Evolutionary conservation across 2,797 vertebrate species (phyloP).

Genomic region (Pseudochirops cupreus): DNA sequence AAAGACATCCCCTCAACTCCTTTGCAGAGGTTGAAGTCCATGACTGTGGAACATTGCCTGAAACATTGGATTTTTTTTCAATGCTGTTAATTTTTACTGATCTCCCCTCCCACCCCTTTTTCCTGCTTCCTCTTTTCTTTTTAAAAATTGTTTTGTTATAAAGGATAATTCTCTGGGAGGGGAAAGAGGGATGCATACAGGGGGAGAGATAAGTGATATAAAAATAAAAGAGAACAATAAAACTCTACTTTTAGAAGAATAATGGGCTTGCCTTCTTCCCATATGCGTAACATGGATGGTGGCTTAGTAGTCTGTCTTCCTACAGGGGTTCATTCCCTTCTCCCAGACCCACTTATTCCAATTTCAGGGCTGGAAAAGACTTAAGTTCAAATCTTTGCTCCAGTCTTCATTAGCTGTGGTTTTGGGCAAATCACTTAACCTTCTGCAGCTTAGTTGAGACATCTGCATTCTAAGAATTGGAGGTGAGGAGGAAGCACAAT

Average conservation of each 20-base stretch:
- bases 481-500: background rate
- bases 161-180: background rate
- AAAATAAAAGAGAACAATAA: background rate
- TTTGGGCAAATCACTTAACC: background rate
- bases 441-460: background rate
- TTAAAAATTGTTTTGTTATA: background rate
- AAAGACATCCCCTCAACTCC: background rate
- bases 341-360: background rate
- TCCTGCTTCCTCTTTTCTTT: background rate
- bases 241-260: background rate
- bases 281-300: background rate
- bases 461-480: background rate
- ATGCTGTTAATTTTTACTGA: background rate
- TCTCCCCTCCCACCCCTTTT: background rate
- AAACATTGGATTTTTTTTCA: background rate
- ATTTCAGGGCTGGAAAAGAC: background rate
- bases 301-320: background rate
- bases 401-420: background rate
- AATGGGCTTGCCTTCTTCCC: background rate
- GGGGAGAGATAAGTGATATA: background rate
- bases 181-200: background rate
- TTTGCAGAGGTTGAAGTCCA: background rate
- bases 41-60: background rate
- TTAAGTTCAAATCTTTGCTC: background rate
- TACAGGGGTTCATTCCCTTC: background rate